A percentile compares a stretch with the other conserved stretches of the same genome.
These are phyloP conservation scores for Dascillus cervinus DNA, from an alignment of 2,888 invertebrate genomes.

Conservation along the genomic window DNA sequence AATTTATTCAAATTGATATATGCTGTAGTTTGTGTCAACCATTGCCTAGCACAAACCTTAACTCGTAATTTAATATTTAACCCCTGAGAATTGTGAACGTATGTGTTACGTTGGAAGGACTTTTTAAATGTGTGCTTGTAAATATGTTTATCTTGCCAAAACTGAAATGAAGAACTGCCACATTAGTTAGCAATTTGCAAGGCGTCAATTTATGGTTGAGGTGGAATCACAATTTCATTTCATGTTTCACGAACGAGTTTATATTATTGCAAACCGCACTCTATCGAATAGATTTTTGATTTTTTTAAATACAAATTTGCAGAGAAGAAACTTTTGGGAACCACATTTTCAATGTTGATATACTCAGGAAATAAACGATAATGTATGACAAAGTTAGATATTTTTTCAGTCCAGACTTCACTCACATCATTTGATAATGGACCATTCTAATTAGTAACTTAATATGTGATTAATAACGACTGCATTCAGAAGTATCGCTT, in stretches of 20 bases:
- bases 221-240: too few species aligned
- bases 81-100: slow-evolving; percentile 31
- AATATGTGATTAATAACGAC: slow-evolving; percentile 17
- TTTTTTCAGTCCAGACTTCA: slow-evolving; percentile 27
- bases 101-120: slow-evolving; percentile 25
- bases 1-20: slow-evolving; percentile 29
- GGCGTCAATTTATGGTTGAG: too few species aligned
- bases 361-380: slow-evolving; percentile 34
- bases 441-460: slow-evolving; percentile 22
- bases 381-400: slow-evolving; percentile 27
- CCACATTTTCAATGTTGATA: slow-evolving; percentile 22
- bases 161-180: too few species aligned
- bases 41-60: slow-evolving; percentile 39
- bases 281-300: too few species aligned
- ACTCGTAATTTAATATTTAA: slow-evolving; percentile 32
- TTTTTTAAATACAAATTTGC: not conserved
- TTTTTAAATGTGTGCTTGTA: slow-evolving; percentile 23
- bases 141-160: too few species aligned
- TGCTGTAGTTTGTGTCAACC: slow-evolving; percentile 37
- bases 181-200: too few species aligned
- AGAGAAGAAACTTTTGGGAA: slow-evolving; percentile 17
- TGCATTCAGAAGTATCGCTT: slow-evolving; percentile 4
- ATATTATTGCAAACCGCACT: too few species aligned
- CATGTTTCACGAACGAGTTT: too few species aligned
- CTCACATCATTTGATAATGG: slow-evolving; percentile 19